Percentiles rank a stretch among this genome's conserved stretches.
Conservation (phyloP, 2,888 invertebrate genomes). For the Leptinotarsa haldemani region DNA sequence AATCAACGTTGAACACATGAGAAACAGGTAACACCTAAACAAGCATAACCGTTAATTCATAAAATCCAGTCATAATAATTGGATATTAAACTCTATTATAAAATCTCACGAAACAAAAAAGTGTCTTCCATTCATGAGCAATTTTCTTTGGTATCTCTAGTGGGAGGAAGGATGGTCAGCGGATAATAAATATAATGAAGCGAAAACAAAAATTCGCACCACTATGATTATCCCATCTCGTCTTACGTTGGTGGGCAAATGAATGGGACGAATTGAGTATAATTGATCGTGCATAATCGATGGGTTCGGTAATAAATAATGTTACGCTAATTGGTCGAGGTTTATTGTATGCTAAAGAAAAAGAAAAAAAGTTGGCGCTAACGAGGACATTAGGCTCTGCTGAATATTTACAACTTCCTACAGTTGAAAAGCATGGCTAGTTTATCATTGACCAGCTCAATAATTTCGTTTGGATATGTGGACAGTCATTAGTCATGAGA, state of each 20-base stretch:
- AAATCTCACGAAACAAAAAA: not conserved
- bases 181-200: conserved; percentile 13
- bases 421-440: conserved; percentile 3
- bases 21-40: not conserved
- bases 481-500: not conserved
- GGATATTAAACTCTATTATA: not conserved
- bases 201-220: conserved; percentile 15
- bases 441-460: not conserved
- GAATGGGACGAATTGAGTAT: conserved; percentile 33
- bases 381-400: conserved; percentile 33
- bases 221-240: conserved; percentile 26
- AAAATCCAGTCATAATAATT: not conserved
- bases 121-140: not conserved
- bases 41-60: not conserved
- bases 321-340: conserved; percentile 36
- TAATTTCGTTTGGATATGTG: conserved; percentile 13
- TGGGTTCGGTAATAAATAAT: conserved; percentile 37
- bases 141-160: conserved; percentile 12
- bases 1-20: not conserved
- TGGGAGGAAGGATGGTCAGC: conserved; percentile 26
- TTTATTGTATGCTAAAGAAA: conserved; percentile 32
- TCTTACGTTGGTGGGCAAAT: conserved; percentile 40
- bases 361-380: conserved; percentile 29
- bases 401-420: conserved; percentile 40
- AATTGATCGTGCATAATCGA: conserved; percentile 39